These are phyloP conservation scores for Halcyon senegalensis DNA, from an alignment of 2,113 vertebrate species.

Conservation along the genomic window DNA sequence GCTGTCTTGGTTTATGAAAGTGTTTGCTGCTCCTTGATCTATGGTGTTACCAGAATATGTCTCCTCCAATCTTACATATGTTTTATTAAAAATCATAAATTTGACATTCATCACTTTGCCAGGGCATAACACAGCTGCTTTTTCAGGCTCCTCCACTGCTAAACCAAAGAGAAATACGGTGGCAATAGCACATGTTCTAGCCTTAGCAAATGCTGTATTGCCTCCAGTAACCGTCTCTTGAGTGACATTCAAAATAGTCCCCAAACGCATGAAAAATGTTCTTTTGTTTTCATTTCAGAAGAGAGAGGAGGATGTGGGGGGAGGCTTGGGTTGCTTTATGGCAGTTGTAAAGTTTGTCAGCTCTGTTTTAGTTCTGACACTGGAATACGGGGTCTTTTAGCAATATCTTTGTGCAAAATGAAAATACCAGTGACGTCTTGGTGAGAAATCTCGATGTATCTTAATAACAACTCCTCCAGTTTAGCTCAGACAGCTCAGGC, in stretches of 20 bases:
- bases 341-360: background rate
- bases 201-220: background rate
- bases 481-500: accelerated
- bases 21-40: conserved; percentile 4
- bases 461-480: background rate
- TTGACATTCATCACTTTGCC: conserved; percentile 1
- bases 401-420: background rate
- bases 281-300: background rate
- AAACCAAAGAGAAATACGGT: background rate
- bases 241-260: background rate
- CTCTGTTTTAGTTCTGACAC: background rate
- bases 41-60: background rate
- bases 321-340: background rate
- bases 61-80: background rate
- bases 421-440: accelerated
- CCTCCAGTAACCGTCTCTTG: background rate
- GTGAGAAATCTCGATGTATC: background rate
- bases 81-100: conserved; percentile 19
- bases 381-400: background rate
- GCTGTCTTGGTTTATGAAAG: background rate
- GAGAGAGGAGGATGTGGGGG: background rate
- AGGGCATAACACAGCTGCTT: background rate
- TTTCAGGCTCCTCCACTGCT: background rate
- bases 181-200: background rate
- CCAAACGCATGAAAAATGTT: background rate